Conservation (phyloP, 2,888 invertebrate genomes). For the Drosophila quinaria region DNA sequence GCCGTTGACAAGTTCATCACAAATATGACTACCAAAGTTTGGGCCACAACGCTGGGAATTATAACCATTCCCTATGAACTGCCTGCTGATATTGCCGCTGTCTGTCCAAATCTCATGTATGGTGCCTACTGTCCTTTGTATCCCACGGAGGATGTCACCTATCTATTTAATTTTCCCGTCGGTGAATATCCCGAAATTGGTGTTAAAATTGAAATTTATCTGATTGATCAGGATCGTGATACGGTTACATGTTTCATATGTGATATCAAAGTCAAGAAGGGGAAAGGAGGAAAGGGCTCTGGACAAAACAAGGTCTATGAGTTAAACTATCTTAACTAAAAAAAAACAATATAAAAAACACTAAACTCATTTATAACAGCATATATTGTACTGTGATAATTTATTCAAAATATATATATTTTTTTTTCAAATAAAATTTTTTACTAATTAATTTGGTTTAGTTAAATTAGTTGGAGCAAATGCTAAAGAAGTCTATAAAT, state of each 20-base stretch:
- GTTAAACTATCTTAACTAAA: conserved; percentile 54
- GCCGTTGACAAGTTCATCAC: conserved; percentile 69
- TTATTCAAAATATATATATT: conserved; percentile 9
- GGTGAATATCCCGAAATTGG: conserved; percentile 83
- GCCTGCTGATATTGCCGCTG: conserved; percentile 78
- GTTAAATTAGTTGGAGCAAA: too few species aligned
- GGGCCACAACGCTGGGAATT: conserved; percentile 82
- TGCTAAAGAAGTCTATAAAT: background rate
- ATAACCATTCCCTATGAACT: conserved; percentile 84
- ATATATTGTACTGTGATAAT: conserved; percentile 63
- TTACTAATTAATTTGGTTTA: background rate
- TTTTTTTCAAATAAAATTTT: background rate
- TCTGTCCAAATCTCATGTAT: conserved; percentile 80
- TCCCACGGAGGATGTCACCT: conserved; percentile 83
- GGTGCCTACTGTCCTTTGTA: conserved; percentile 84
- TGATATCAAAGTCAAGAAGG: conserved; percentile 83
- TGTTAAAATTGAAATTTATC: conserved; percentile 81
- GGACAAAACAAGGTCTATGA: conserved; percentile 40
- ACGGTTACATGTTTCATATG: conserved; percentile 77
- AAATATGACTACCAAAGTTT: conserved; percentile 61
- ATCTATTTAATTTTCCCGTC: conserved; percentile 82
- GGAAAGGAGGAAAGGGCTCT: too few species aligned
- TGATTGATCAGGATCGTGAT: conserved; percentile 78
- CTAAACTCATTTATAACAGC: conserved; percentile 8
- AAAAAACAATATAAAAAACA: background rate